Evolutionary conservation across 2,888 invertebrate genomes (phyloP), one percentile per base, ranked within the genome.

Genomic region (Dusona sp.): DNA sequence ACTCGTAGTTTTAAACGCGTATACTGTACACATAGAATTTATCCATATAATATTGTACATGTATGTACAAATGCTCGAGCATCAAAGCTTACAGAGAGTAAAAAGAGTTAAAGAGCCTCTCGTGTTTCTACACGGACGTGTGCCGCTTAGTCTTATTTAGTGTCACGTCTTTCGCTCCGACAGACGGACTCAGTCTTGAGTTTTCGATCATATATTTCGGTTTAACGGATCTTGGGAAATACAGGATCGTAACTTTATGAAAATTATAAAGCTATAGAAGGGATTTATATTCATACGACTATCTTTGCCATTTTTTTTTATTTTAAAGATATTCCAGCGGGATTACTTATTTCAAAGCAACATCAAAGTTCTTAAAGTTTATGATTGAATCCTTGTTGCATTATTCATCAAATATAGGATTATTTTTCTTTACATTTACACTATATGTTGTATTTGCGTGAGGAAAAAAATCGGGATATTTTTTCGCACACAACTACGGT

Each of bases 81-180:
- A 75, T 83, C 73, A 64, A 83, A 22, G 78, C 78, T 48, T 25
- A 7, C 25, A 29, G 25, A 48, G 45, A 75, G 57, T 48, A 57
- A 70, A 77, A 83, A 65, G 42, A 73, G 45, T 77, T 65, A 64
- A 72, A 79, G 70, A 74, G 74, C 68, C 61, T 79, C 83, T 57
- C 72, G 79, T 80, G 75, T 85, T 82, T 68, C 78, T 68, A 16
- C 74, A 75, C 70, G 75, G 85, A 85, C 79, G 70, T 72, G 38
- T n/a, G 75, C 75, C 83, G 79, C 57, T 79, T 80, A 86, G 83
- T 83, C 79, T 86, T 83, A 80, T 86, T 83, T 73, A 83, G 83
- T 77, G 83, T 86, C 86, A 67, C 67, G 79, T 85, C 72, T 70
- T 33, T 51, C 33, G 65, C 42, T 78, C 22, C 70, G 65, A 45